phyloP scores from a whole-genome alignment of 2,797 vertebrate genomes.

The Chromis chromis region DNA sequence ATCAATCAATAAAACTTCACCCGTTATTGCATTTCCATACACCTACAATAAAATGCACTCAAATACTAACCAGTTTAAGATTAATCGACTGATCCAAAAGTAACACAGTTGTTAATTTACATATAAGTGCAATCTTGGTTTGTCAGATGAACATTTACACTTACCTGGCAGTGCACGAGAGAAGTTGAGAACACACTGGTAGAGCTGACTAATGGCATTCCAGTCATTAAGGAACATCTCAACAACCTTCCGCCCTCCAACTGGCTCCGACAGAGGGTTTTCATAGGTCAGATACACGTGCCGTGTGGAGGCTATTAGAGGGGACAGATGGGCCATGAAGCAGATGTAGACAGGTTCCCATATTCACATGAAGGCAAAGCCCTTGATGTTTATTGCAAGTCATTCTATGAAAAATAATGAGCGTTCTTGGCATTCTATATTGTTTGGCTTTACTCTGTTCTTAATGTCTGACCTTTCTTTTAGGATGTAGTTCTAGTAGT shows the following conservation, averaged over 20 bases:
- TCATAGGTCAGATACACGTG: constrained; percentile 97
- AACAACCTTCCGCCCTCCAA: constrained; percentile 97
- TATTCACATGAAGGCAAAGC: neutral
- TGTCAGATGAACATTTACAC: neutral
- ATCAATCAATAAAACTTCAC: neutral
- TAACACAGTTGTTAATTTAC: neutral
- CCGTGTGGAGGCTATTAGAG: constrained; percentile 89
- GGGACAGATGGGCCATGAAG: constrained; percentile 11
- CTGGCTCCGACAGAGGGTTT: constrained; percentile 96
- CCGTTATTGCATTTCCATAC: too few relatives aligned
- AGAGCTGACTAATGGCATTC: constrained; percentile 95
- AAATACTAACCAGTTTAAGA: too few relatives aligned
- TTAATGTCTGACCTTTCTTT: too few relatives aligned
- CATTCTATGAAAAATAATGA: too few relatives aligned
- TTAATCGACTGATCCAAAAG: too few relatives aligned
- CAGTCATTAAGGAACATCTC: constrained; percentile 99
- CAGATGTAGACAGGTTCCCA: neutral
- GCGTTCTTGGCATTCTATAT: too few relatives aligned
- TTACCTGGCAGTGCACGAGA: constrained; percentile 92
- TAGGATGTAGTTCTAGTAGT: too few relatives aligned
- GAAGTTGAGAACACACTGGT: constrained; percentile 97
- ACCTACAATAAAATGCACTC: too few relatives aligned
- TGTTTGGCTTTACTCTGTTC: too few relatives aligned
- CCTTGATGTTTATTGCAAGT: neutral
- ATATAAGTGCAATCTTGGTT: neutral